A percentile compares a stretch with the other conserved stretches of the same genome.
Conservation (phyloP, 2,888 invertebrate species). For the Pandemis heparana region DNA sequence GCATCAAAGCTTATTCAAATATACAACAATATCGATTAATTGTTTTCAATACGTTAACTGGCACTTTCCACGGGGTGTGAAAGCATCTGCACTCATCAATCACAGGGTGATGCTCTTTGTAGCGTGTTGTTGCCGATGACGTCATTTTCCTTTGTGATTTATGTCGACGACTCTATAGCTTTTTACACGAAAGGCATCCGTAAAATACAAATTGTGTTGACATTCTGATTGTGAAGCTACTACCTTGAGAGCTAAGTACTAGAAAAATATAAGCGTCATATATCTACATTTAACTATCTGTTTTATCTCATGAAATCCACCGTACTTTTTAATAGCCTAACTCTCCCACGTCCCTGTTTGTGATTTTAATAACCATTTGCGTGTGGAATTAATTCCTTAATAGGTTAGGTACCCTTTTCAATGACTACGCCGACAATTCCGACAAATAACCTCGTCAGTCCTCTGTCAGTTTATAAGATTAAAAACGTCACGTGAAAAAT, state of each 20-base stretch:
- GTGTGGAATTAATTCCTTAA: neutral
- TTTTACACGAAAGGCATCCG: constrained; percentile 15
- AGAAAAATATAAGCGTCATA: too few species aligned
- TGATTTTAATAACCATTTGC: neutral
- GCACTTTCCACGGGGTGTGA: constrained; percentile 22
- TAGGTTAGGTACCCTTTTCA: neutral
- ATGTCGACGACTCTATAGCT: constrained; percentile 29
- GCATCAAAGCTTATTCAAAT: neutral
- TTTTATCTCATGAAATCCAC: too few species aligned
- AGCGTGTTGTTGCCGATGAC: constrained; percentile 19
- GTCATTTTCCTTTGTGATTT: constrained; percentile 35
- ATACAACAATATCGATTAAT: neutral
- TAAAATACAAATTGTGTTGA: constrained; percentile 16
- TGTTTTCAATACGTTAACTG: constrained; percentile 15
- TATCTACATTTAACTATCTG: too few species aligned
- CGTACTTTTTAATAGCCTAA: neutral
- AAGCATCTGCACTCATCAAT: constrained; percentile 32
- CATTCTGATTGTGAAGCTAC: neutral
- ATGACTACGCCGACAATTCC: neutral
- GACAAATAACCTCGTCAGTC: neutral
- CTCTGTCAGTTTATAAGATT: constrained; percentile 18
- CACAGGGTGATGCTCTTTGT: constrained; percentile 11
- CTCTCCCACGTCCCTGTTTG: neutral
- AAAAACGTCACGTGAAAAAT: constrained; percentile 22
- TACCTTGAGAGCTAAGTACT: neutral